Evolutionary conservation across 2,797 vertebrate species (phyloP).

Genomic region (Thaleichthys pacificus): DNA sequence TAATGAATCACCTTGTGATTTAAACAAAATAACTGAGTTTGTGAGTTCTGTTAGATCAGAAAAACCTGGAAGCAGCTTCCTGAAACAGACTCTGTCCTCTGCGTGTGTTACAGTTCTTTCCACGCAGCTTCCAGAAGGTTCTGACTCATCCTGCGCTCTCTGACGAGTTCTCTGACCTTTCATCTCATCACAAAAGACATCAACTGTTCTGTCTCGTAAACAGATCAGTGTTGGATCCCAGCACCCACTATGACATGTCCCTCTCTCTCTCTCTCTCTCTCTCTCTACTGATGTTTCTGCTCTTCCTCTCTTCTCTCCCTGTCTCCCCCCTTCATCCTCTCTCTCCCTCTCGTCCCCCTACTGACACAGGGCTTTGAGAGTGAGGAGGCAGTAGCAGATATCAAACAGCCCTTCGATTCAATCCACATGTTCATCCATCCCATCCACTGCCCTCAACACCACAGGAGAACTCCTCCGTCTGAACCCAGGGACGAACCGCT

Average conservation of each 20-base stretch:
- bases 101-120: too few species aligned
- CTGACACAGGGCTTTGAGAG: constrained; percentile 17
- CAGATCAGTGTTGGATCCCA: neutral
- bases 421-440: constrained; percentile 69
- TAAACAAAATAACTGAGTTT: too few species aligned
- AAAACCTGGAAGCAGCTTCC: neutral
- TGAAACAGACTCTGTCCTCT: neutral
- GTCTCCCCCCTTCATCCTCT: constrained; percentile 8
- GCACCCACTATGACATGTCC: constrained; percentile 19
- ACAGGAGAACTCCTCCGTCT: constrained; percentile 58
- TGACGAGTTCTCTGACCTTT: neutral
- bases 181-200: constrained; percentile 1
- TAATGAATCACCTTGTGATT: too few species aligned
- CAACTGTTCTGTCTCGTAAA: constrained; percentile 3
- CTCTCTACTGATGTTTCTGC: constrained; percentile 37
- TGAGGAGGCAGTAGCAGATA: constrained; percentile 61
- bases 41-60: constrained; percentile 14
- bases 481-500: constrained; percentile 49
- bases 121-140: too few species aligned
- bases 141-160: neutral
- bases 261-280: constrained; percentile 11
- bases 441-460: constrained; percentile 66
- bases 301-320: neutral
- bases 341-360: constrained; percentile 32
- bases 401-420: constrained; percentile 63